Conservation (phyloP, 2,113 vertebrate species). For the Dicaeum eximium region DNA sequence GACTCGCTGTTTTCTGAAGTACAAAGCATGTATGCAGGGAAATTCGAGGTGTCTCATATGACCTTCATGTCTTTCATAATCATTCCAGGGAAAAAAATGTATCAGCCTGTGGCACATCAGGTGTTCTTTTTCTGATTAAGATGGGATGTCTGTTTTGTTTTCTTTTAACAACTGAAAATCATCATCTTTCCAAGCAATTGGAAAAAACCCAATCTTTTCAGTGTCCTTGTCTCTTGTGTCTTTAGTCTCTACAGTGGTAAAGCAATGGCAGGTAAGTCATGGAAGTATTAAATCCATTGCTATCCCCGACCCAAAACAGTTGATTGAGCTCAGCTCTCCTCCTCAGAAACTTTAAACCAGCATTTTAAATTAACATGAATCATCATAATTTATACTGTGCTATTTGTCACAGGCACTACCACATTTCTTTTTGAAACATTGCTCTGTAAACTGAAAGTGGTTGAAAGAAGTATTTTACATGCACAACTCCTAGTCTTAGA, state of each 20-base stretch:
- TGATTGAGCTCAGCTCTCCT: background rate
- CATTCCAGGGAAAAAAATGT: background rate
- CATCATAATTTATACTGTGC: background rate
- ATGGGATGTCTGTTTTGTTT: background rate
- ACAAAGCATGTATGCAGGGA: slow-evolving; percentile 19
- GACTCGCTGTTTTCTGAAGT: background rate
- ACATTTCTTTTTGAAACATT: background rate
- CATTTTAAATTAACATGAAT: background rate
- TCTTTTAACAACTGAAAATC: background rate
- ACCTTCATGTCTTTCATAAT: slow-evolving; percentile 14
- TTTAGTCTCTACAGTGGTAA: background rate
- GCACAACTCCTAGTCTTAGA: background rate
- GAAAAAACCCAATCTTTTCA: background rate
- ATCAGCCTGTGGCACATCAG: background rate
- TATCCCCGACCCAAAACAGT: background rate
- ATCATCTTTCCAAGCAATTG: background rate
- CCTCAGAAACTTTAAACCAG: background rate
- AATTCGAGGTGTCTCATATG: background rate
- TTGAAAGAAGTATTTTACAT: background rate
- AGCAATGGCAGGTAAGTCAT: background rate
- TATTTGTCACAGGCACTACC: background rate
- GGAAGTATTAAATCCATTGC: background rate
- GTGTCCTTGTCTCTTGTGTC: background rate
- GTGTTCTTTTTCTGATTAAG: background rate
- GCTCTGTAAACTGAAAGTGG: background rate